Conservation (phyloP, 2,113 vertebrate species). For the Chauna torquata region DNA sequence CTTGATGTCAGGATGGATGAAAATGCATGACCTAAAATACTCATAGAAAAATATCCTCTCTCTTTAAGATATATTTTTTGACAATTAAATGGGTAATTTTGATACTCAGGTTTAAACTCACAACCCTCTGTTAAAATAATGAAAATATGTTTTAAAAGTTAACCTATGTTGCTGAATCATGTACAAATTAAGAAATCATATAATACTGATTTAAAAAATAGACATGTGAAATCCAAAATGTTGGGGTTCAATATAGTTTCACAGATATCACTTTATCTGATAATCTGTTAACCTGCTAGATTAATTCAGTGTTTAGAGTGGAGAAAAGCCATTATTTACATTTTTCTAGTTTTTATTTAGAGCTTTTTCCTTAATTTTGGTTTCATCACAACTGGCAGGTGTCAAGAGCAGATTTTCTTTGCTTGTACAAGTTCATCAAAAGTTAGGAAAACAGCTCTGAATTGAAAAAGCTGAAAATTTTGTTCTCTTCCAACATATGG, state of each 20-base stretch:
- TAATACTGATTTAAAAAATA: not conserved
- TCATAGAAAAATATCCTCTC: not conserved
- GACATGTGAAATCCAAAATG: not conserved
- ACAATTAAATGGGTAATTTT: not conserved
- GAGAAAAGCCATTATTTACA: not conserved
- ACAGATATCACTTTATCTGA: not conserved
- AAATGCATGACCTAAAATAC: not conserved
- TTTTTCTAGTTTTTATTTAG: not conserved
- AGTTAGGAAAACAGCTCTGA: not conserved
- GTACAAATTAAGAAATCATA: not conserved
- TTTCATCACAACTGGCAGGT: conserved; percentile 1
- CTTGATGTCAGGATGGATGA: not conserved
- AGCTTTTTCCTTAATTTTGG: not conserved
- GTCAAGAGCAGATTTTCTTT: conserved; percentile 6
- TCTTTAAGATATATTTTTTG: not conserved
- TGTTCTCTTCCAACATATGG: not conserved
- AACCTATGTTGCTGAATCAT: not conserved
- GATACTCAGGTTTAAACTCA: not conserved
- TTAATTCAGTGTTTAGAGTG: not conserved
- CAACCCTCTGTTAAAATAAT: not conserved
- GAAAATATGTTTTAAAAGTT: not conserved
- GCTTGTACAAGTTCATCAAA: not conserved
- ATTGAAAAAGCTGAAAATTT: not conserved
- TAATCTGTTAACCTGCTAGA: not conserved
- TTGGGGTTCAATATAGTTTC: not conserved